phyloP scores from a whole-genome alignment of 2,113 vertebrate genomes.

The Pelodiscus sinensis region DNA sequence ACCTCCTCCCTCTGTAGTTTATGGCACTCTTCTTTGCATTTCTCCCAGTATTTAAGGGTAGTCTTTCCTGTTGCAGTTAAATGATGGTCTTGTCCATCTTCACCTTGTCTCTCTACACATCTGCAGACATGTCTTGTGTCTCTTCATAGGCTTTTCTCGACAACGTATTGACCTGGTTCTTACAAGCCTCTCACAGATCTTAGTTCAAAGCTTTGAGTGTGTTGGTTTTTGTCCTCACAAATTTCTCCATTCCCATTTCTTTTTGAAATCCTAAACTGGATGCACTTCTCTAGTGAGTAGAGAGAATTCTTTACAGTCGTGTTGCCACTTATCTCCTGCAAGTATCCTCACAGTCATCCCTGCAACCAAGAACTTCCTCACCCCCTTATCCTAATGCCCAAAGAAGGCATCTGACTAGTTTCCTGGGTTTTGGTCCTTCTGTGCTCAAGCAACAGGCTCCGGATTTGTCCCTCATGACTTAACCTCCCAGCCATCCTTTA shows the following conservation, averaged over 20 bases:
- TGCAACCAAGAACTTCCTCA: not conserved
- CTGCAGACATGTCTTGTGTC: not conserved
- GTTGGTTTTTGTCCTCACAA: not conserved
- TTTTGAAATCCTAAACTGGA: not conserved
- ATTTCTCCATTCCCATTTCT: not conserved
- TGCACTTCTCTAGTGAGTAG: not conserved
- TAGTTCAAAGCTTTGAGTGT: not conserved
- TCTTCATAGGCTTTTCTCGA: not conserved
- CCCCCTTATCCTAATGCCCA: not conserved
- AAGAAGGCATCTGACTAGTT: not conserved
- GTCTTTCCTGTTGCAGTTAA: not conserved
- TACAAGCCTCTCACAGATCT: not conserved
- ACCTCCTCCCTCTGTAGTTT: not conserved
- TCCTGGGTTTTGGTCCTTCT: not conserved
- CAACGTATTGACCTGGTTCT: not conserved
- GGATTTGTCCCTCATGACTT: not conserved
- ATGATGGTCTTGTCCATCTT: not conserved
- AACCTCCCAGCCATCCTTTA: not conserved
- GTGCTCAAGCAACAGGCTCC: accelerated
- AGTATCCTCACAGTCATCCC: not conserved
- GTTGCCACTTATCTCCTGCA: not conserved
- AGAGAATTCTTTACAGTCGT: not conserved
- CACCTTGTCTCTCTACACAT: not conserved
- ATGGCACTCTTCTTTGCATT: not conserved
- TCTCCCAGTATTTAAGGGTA: not conserved